Evolutionary conservation across 2,888 invertebrate genomes (phyloP), one percentile per base, ranked within the genome.

Genomic region (Osedax fenrisi): DNA sequence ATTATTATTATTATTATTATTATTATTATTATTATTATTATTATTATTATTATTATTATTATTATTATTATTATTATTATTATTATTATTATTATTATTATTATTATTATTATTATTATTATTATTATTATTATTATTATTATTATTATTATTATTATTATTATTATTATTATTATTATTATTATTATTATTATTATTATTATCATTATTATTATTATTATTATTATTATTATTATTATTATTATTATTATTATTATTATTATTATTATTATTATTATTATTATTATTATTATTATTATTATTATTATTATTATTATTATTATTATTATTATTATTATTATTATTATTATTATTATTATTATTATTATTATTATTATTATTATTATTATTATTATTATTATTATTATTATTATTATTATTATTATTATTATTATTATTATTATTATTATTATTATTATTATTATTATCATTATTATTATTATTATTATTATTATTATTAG

Each of bases 141-240:
- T 75, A 75, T 72, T 76, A 75, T 72, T 76, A 2, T 72, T 72
- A 75, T 72, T 76, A 75, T 64, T 69, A 75, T 74, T 76, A 75
- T 64, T 77, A 75, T 72, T 77, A 56, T 70, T 75, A 77, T 74
- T 75, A 70, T 74, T 77, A 77, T 74, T 75, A 77, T 74, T 77
- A 77, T 62, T 75, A 75, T 74, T 68, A 77, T 70, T 69, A 75
- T 76, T 77, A 76, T 74, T 77, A 69, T 76, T 77, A 41, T 70
- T 64, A 76, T 66, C 73, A 75, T 71, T 75, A 74, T 71, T 74
- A 74, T 71, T 74, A 74, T 71, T 74, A 74, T 71, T 74, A 74
- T 71, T 75, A 74, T 71, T 74, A 75, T 27, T 74, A 75, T 27
- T 77, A 69, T 76, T 77, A 41, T 70, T 64, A 76, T 66, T 74